Evolutionary conservation across 2,113 vertebrate genomes (phyloP), one percentile per base, ranked within the genome.

Genomic region (Ascaphus truei): DNA sequence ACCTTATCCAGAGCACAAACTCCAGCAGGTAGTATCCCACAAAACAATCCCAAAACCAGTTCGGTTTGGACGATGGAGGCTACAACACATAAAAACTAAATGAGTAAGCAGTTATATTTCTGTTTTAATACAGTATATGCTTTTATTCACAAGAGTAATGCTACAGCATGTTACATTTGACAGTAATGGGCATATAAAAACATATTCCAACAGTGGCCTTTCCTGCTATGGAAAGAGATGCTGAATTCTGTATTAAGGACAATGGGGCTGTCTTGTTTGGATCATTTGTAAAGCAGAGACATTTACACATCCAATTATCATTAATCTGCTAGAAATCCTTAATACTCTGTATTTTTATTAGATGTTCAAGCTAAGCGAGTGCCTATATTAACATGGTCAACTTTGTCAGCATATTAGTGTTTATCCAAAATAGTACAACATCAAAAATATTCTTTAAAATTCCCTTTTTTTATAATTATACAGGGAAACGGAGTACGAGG

Each of bases 1-100:
- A 89, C 88, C 90, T 91, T 79, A 81, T 62, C 89, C 88, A 91
- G 33, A 90, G 86, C 23, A 90, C 75, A 31, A 90, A 82, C 62
- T 91, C 88, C 79, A 90, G 57, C 52, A 88, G 25, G 10, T 90
- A 85, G 34, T 88, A 86, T 10, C 87, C 86, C 1, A 90, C 3
- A 31, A 80, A 83, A 0, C 82, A 81, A 64, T 88, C 83, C 85
- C 88, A 87, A 26, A 87, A 62, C 89, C 89, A 91, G 76, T 7
- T 90, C 43, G 79, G 23, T 0, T 75, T 79, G 45, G 82, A 85
- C 2, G 62, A 74, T 0, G 80, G 59, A 0, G 83, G 75, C 87
- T 91, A 73, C 11, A 71, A 69, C 50, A 33, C 20, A 47, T 67
- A 56, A 11, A 1, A 61, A 66, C 51, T 13, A 29, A 34, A 22